A percentile compares a stretch with the other conserved stretches of the same genome.
Conservation (phyloP, 2,113 vertebrate genomes). For the Ictalurus furcatus region DNA sequence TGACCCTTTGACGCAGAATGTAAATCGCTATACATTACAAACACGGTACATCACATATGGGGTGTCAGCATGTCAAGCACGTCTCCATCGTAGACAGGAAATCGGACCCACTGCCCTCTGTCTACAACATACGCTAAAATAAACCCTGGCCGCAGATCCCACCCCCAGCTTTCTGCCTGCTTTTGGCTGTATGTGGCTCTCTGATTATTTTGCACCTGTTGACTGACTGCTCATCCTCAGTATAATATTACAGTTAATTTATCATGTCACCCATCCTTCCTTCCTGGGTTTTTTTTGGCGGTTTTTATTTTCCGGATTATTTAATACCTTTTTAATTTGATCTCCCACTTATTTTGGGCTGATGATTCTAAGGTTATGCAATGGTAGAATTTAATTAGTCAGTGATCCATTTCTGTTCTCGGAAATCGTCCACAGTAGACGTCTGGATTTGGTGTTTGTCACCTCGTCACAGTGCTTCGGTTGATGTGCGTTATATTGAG, state of each 20-base stretch:
- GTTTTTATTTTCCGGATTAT: not conserved
- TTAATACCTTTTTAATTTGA: not conserved
- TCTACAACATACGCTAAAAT: conserved; percentile 56
- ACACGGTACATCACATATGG: no score
- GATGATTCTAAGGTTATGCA: not conserved
- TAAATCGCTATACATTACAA: not conserved
- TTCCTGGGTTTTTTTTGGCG: not conserved
- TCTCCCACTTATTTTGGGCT: not conserved
- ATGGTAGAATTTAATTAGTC: not conserved
- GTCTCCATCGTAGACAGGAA: conserved; percentile 36
- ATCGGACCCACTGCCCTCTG: conserved; percentile 53
- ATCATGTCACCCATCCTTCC: not conserved
- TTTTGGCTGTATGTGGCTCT: not conserved
- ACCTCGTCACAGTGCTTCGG: not conserved
- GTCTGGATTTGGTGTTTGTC: not conserved
- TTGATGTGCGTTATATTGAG: not conserved
- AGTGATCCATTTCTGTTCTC: not conserved
- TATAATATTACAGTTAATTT: not conserved
- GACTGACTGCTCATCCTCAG: not conserved
- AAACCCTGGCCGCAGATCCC: conserved; percentile 11
- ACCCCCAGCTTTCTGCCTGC: not conserved
- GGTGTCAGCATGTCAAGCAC: not conserved
- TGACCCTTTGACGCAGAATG: not conserved
- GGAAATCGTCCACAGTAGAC: not conserved
- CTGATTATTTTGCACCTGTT: not conserved